These are phyloP conservation scores for Alces alces DNA, from an alignment of 2,113 vertebrate species.

Conservation along the genomic window DNA sequence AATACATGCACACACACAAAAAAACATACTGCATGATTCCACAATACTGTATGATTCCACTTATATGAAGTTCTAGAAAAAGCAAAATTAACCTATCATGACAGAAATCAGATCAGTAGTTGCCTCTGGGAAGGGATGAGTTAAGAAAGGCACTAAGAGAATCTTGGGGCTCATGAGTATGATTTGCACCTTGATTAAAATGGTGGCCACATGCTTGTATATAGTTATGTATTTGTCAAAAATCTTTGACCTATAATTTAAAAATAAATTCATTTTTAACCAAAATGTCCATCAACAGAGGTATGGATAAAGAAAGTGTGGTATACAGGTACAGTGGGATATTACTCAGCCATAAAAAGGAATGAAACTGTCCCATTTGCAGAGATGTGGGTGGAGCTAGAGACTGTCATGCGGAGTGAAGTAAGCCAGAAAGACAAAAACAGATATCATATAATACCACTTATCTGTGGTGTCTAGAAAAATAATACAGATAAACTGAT, in stretches of 20 bases:
- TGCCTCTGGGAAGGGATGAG: not conserved
- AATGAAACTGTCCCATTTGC: not conserved
- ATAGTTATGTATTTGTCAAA: not conserved
- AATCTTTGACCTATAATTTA: not conserved
- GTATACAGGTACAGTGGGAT: not conserved
- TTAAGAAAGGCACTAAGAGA: not conserved
- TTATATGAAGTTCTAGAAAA: not conserved
- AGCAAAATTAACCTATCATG: not conserved
- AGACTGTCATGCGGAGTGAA: not conserved
- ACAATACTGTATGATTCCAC: not conserved
- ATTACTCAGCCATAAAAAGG: not conserved
- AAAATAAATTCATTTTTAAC: not conserved
- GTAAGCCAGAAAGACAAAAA: not conserved
- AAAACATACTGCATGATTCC: not conserved
- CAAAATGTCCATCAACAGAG: not conserved
- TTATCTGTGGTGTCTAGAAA: not conserved
- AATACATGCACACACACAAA: not conserved
- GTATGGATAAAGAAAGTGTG: not conserved
- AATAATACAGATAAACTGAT: not conserved
- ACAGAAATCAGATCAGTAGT: not conserved
- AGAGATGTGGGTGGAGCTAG: not conserved
- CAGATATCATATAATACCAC: not conserved
- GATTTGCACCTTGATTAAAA: not conserved
- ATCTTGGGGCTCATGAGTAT: not conserved
- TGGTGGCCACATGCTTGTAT: not conserved